Evolutionary conservation across 2,888 invertebrate species (phyloP).

Genomic region (Galerucella pusilla): DNA sequence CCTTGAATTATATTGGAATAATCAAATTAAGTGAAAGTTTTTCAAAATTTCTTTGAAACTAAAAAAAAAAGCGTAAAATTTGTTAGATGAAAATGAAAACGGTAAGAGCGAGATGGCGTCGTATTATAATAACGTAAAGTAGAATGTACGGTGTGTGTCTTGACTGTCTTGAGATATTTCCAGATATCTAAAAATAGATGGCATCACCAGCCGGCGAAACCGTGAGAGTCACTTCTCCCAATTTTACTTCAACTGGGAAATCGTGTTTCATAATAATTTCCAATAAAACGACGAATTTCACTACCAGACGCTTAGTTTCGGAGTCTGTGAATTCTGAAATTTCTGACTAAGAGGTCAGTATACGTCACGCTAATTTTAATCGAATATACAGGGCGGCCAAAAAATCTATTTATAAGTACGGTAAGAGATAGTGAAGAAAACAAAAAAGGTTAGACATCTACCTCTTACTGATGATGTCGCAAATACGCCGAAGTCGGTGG

Average conservation of each 20-base stretch:
- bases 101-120: constrained; percentile 2
- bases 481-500: too few relatives aligned
- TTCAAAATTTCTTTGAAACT: too few relatives aligned
- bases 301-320: constrained; percentile 25
- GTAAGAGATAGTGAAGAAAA: too few relatives aligned
- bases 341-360: constrained; percentile 19
- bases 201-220: constrained; percentile 50
- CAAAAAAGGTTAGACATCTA: too few relatives aligned
- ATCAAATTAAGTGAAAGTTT: too few relatives aligned
- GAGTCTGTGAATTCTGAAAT: constrained; percentile 21
- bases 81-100: not conserved
- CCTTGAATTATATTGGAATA: too few relatives aligned
- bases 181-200: constrained; percentile 62
- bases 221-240: constrained; percentile 14
- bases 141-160: constrained; percentile 35
- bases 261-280: constrained; percentile 59
- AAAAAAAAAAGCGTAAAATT: too few relatives aligned
- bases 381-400: not conserved
- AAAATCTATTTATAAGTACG: too few relatives aligned
- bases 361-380: constrained; percentile 9
- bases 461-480: too few relatives aligned
- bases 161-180: constrained; percentile 61
- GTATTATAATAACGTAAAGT: constrained; percentile 27
- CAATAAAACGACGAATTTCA: constrained; percentile 39
- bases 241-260: constrained; percentile 59